Base-by-base conservation (phyloP, 2,888 invertebrate genomes). In the Neoaliturus tenellus region DNA sequence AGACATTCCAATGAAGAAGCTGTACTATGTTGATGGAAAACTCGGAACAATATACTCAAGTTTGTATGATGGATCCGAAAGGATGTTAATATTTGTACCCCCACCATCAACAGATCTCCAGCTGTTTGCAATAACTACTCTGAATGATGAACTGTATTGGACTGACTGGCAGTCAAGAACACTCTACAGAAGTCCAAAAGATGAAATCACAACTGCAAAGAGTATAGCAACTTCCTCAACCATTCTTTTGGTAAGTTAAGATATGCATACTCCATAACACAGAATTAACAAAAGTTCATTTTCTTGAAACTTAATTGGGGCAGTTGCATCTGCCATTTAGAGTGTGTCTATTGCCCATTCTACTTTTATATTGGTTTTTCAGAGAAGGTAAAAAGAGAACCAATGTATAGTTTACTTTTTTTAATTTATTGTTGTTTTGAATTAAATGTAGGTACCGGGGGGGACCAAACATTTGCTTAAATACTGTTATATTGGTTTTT, bases 21-120 rank as follows among this genome's bases (percentile, higher is more conserved):
- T 75, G 6, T 75, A 75, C 28, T 75, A 41, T n/a, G 75, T 75
- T 14, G 75, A 75, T 48, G 75, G 75, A 12, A 75, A 75, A 31
- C 23, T 75, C 6, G 44, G 31, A 41, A 75, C 4, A 6, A 75
- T 75, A 5, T 25, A 28, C 28, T 44, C 44, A n/a, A 23, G 25
- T 23, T 48, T 25, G 2, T 75, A 75, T 48, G 75, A 75, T 48
- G 75, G 75, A 4, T 44, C 44, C 17, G 14, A 75, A 8, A 75
- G 28, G n/a, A 48, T 28, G 28, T 12, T n/a, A 12, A 25, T 75
- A 6, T 48, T 75, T n/a, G 8, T 5, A 0, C 28, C 41, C 20
- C 25, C 25, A 48, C 25, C 31, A 14, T 48, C 31, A 28, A 5
- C 48, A 5, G 10, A 6, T 5, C n/a, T 41, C 10, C 75, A 75